phyloP scores from a whole-genome alignment of 2,888 invertebrate species.

The Arrhopalites spinosus region DNA sequence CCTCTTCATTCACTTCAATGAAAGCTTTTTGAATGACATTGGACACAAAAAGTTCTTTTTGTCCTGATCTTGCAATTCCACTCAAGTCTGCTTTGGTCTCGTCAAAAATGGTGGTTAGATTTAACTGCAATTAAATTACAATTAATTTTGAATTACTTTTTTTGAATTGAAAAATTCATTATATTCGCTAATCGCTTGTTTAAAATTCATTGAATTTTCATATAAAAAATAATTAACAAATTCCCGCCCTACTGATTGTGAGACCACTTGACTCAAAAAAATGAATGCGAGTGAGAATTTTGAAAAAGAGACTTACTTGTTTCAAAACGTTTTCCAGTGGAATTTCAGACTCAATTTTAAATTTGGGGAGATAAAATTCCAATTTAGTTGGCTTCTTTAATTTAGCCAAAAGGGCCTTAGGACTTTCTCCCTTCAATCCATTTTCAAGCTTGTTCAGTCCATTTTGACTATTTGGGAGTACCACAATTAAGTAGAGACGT shows the following conservation, averaged over 20 bases:
- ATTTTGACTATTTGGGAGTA: conserved; percentile 70
- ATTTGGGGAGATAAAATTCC: conserved; percentile 63
- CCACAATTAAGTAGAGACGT: conserved; percentile 73
- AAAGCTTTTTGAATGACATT: conserved; percentile 82
- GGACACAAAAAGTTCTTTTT: conserved; percentile 66
- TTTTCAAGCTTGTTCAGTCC: conserved; percentile 70
- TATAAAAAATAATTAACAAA: too few relatives aligned
- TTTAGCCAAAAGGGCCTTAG: too few relatives aligned
- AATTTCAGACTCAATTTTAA: conserved; percentile 69
- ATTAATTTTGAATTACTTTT: too few relatives aligned
- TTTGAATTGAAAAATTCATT: too few relatives aligned
- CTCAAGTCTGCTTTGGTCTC: conserved; percentile 66
- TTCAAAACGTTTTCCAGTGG: conserved; percentile 67
- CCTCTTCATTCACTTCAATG: conserved; percentile 85
- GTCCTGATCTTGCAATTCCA: conserved; percentile 64
- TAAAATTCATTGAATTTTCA: too few relatives aligned
- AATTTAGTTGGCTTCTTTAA: too few relatives aligned
- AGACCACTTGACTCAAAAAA: too few relatives aligned
- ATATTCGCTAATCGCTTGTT: too few relatives aligned
- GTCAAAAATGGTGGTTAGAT: conserved; percentile 73
- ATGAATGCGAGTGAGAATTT: too few relatives aligned
- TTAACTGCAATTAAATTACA: conserved; percentile 68
- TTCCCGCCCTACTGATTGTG: too few relatives aligned
- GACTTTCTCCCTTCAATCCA: conserved; percentile 61
- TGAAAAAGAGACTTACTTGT: conserved; percentile 61